Evolutionary conservation across 1,140 invertebrate genomes (phyloP), one percentile per base, ranked within the genome.

Genomic region (Delia radicum): DNA sequence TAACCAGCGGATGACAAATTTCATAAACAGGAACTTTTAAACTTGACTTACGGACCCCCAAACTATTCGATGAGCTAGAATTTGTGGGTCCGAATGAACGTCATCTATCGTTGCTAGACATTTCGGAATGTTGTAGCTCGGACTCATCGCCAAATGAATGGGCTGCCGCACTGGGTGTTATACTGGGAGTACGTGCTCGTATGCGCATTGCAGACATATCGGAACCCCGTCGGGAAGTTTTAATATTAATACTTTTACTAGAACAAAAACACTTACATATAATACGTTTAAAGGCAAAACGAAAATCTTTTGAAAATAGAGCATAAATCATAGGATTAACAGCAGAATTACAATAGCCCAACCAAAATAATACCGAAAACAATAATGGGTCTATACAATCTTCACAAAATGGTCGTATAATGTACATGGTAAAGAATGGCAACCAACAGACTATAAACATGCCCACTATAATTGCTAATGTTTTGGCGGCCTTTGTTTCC

Each of bases 381-480:
- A 95, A 87, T n/a, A 92, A 86, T 1, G 88, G 87, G 79, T 90
- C 91, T 90, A 96, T 94, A 10, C 90, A 88, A 73, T 90, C 89
- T 67, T 87, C 85, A 13, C 80, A 87, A 80, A 95, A 95, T 0
- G 94, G 93, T 0, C 92, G 93, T 2, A 94, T 88, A 7, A 97
- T 87, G 81, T 97, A 97, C 55, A 95, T 92, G 1, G 95, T 90
- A 86, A 98, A 98, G 86, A 96, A 96, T 4, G 94, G 94, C 62
- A 94, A 86, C 95, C 95, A 96, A 79, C 95, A 98, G 6, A 95
- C 91, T 5, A 98, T 91, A 82, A 98, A 98, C 24, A 95, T 94
- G 12, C 96, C 95, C 4, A 98, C 95, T 2, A 98, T 96, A 3
- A 98, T 91, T 29, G 94, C 95, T 55, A 98, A 87, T 0, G 96